Conservation (phyloP, 2,888 invertebrate species). For the Phortica okadai region DNA sequence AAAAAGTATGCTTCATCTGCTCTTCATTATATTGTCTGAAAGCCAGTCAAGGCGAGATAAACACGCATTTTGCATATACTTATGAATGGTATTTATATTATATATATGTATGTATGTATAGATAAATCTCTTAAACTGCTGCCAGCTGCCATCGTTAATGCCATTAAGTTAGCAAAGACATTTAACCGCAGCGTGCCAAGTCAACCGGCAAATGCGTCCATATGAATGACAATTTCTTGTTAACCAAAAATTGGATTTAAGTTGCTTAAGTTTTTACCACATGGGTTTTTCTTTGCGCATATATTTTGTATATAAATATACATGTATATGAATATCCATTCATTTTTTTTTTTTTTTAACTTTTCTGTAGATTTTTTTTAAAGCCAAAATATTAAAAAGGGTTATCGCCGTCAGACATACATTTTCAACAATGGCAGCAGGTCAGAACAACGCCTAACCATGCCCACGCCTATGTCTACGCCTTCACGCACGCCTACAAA, state of each 20-base stretch:
- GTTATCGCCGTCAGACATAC: constrained; percentile 23
- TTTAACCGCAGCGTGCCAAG: not conserved
- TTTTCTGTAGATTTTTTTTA: not conserved
- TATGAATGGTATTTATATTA: not conserved
- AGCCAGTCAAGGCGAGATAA: not conserved
- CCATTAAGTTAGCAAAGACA: constrained; percentile 8
- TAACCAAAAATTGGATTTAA: constrained; percentile 29
- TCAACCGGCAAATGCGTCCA: not conserved
- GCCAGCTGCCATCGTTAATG: not conserved
- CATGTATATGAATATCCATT: not conserved
- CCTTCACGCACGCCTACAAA: too few species aligned
- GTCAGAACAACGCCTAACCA: not conserved
- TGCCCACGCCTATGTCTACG: too few species aligned
- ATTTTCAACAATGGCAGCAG: not conserved
- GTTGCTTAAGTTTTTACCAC: constrained; percentile 7
- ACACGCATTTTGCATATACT: not conserved
- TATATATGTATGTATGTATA: not conserved
- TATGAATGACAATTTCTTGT: constrained; percentile 17
- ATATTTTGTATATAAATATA: not conserved
- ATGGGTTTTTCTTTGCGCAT: too few species aligned
- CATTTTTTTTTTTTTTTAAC: not conserved
- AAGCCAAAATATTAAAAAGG: constrained; percentile 17
- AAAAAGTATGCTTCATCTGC: not conserved
- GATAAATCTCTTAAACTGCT: not conserved
- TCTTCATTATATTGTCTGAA: not conserved